These are phyloP conservation scores for Otus sunia DNA, from an alignment of 2,113 vertebrate species.

Conservation along the genomic window DNA sequence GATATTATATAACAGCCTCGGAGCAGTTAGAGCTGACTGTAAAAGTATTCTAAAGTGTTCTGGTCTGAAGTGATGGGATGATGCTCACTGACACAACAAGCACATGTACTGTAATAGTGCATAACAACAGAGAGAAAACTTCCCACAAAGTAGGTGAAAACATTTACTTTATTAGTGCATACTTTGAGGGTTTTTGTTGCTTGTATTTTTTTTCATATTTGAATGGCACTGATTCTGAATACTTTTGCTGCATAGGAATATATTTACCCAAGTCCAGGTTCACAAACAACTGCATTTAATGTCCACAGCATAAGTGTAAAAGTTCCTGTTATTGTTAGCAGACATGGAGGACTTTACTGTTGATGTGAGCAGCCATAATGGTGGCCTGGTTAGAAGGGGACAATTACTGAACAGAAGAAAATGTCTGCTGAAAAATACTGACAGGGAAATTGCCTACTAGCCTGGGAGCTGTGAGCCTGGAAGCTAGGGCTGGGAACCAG, in stretches of 20 bases:
- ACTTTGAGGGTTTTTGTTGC: fast-evolving
- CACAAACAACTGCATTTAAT: background rate
- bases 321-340: background rate
- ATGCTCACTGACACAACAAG: background rate
- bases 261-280: background rate
- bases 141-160: background rate
- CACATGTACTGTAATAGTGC: background rate
- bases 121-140: background rate
- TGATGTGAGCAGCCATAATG: background rate
- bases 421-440: background rate
- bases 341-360: background rate
- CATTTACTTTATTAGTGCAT: background rate
- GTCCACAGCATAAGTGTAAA: background rate
- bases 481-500: background rate
- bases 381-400: background rate
- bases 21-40: background rate
- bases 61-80: background rate
- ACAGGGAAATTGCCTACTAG: background rate
- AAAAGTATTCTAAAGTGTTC: background rate
- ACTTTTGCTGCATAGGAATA: background rate
- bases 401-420: background rate
- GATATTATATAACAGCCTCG: fast-evolving
- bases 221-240: background rate
- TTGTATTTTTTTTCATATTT: background rate
- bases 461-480: background rate